Base-by-base conservation (phyloP, 1,140 invertebrate species). In the Drosophila fuyamai region DNA sequence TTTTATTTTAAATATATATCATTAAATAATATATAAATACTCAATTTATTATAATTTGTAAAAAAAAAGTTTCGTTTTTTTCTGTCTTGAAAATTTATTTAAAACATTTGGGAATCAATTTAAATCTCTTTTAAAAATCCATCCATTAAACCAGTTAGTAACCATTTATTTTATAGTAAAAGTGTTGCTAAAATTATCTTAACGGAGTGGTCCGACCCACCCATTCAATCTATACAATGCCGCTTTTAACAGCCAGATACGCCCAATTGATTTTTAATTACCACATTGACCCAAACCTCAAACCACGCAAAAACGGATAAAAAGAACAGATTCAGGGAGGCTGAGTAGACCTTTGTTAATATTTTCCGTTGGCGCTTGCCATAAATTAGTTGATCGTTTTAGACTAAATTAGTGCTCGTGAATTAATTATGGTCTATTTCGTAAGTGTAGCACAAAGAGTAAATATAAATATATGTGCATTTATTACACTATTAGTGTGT, bases 261-360 rank as follows among this genome's bases (percentile, higher is more conserved):
- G 83, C 67, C 66, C 79, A 88, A 88, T 88, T 88, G 80, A 89
- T 89, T 88, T 88, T 89, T 84, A 89, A 89, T 89, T 79, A 89
- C 80, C 65, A 59, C 73, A 72, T 65, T 80, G 80, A 83, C 79
- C 76, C 67, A 46, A 46, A 62, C 77, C 51, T 61, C 56, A 65
- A 63, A 67, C 56, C 38, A 41, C 40, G 13, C 8, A 36, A 41
- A 58, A 41, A 18, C 18, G 1, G 14, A 47, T 36, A 43, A 40
- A 50, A 66, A 40, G 10, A 16, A 35, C 51, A n/a, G 29, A 38
- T 50, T 32, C 44, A 14, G 61, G 18, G 56, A 36, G 61, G 56
- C 43, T 61, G 46, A 59, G 58, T 43, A 59, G 58, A 46, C 71
- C 57, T 71, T 75, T 67, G 65, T 79, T 67, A 60, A 66, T 60